Base-by-base conservation (phyloP, 2,888 invertebrate genomes). In the Mesoligia furuncula region DNA sequence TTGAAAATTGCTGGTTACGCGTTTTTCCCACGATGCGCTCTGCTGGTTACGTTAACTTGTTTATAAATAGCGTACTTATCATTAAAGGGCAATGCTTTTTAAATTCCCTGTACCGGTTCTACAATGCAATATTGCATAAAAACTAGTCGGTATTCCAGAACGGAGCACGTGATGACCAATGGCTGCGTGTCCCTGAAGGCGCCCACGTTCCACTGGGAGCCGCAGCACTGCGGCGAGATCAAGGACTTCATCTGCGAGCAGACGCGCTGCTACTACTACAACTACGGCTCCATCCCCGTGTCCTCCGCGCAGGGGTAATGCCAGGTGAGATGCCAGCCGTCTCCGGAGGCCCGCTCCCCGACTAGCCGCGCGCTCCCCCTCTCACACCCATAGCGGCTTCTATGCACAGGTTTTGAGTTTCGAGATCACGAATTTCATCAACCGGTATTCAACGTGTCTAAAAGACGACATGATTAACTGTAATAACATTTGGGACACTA, bases 241-340 rank as follows among this genome's bases (percentile, higher is more conserved):
- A 98, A 98, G 97, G 98, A 98, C 96, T 98, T 98, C 95, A 98
- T 98, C 93, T 98, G 98, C 97, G 98, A 98, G 97, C 98, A 98
- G 97, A 98, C 98, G 84, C 97, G 98, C 93, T 98, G 98, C 97
- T 98, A 98, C 96, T 98, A 98, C 97, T 98, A 98, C 97, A 98
- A 98, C 97, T 98, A 98, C 96, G 98, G 98, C 94, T 98, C 98
- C 95, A 98, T 98, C 97, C 98, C 98, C 95, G 98, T 98, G 93
- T 98, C 98, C 94, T 98, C 98, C 92, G 98, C 98, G 97, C 98
- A 98, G 98, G 98, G 98, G 98, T 98, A 98, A 98, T 98, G 96
- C 94, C 97, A 98, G 98, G 98, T 98, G 98, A 98, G 98, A 97
- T 97, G 96, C 96, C 96, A 96, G 95, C 96, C 94, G 96, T 95